Evolutionary conservation across 1,140 invertebrate genomes (phyloP).

Genomic region (Euwallacea fornicatus): DNA sequence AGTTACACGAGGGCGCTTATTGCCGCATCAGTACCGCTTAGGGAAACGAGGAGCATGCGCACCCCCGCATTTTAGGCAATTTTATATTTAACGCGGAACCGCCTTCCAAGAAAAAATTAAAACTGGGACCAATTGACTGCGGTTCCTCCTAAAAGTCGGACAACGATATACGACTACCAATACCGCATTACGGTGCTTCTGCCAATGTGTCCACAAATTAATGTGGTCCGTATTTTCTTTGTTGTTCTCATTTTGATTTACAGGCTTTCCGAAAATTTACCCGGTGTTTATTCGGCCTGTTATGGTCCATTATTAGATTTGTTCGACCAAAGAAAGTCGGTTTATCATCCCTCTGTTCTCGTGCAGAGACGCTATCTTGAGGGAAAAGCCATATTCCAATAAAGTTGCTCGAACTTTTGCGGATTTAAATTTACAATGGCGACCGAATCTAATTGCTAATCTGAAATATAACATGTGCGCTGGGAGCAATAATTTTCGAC

Average conservation of each 20-base stretch:
- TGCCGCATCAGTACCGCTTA: neutral
- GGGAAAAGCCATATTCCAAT: conserved; percentile 25
- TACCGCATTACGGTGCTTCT: conserved; percentile 16
- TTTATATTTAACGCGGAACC: too few species aligned
- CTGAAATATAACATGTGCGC: conserved; percentile 37
- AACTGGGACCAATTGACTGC: conserved; percentile 13
- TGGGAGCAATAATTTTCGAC: conserved; percentile 35
- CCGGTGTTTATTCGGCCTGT: conserved; percentile 16
- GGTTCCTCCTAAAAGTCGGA: conserved; percentile 1
- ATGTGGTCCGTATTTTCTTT: conserved; percentile 23
- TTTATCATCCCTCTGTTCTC: neutral
- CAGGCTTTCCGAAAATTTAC: conserved; percentile 11
- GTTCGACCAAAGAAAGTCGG: neutral
- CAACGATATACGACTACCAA: conserved; percentile 13
- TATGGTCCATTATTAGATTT: conserved; percentile 18
- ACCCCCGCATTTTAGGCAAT: too few species aligned
- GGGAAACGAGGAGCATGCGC: too few species aligned
- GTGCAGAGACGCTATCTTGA: conserved; percentile 9
- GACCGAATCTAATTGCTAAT: conserved; percentile 36
- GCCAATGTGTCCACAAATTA: conserved; percentile 25
- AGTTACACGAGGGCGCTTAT: neutral
- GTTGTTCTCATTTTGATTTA: conserved; percentile 19
- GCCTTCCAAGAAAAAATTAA: neutral
- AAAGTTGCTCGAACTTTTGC: conserved; percentile 29
- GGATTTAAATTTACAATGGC: conserved; percentile 36